Evolutionary conservation across 2,797 vertebrate genomes (phyloP), one percentile per base, ranked within the genome.

Genomic region (Dendrocincla tyrannina): DNA sequence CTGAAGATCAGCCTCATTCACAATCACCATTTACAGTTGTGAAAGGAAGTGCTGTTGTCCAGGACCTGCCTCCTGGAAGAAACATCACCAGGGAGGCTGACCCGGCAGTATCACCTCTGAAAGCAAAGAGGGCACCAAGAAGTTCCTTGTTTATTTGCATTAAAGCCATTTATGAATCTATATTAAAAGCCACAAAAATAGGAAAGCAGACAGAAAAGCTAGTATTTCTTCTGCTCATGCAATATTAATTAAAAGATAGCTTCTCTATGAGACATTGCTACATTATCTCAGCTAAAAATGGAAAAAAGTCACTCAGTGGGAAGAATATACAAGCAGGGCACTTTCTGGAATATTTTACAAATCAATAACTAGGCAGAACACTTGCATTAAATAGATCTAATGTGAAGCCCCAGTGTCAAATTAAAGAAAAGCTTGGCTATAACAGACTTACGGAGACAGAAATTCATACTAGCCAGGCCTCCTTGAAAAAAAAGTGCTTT

Each of bases 201-300:
- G 93, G 96, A 92, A 97, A 97, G 96, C 62, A 96, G 79, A 93
- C 91, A 95, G 89, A 95, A 96, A 88, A 87, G 96, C 91, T 95
- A 90, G 4, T 95, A 97, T 96, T 97, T 96, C 87, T 68, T 30
- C 59, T 72, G 60, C 70, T 97, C 92, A 98, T 98, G 85, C 88
- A 98, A 97, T 98, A 98, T 98, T 98, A 95, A 98, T 86, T 74
- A 80, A 94, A 95, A 97, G 85, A 95, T 49, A 96, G 75, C 80
- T 89, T 83, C 73, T 88, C 44, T 94, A 58, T 60, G 85, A 97
- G 96, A 77, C 91, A 91, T 18, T 89, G 64, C 81, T 95, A 86
- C 32, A 96, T 96, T 97, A 97, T 67, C 92, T 79, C 75, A 83
- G 96, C 96, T 97, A 96, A 98, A 98, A 97, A 96, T 58, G 81